A percentile compares a stretch with the other conserved stretches of the same genome.
phyloP scores from a whole-genome alignment of 2,888 invertebrate genomes.

The Branchipolynoe longqiensis region DNA sequence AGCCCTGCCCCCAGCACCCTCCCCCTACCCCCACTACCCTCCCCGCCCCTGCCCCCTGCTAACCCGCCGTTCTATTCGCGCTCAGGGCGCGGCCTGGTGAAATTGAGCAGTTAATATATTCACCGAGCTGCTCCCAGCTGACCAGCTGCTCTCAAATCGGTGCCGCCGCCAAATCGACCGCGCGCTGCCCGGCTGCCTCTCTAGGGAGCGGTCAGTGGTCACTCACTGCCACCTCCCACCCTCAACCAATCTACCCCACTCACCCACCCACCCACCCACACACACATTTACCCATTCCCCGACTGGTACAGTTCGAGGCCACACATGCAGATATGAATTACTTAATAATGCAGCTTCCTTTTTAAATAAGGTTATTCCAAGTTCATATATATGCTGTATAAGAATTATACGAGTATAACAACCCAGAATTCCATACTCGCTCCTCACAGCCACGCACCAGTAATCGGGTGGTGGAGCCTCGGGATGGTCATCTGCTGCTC shows the following conservation, averaged over 20 bases:
- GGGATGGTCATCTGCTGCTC: no score
- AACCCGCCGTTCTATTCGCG: slow-evolving; percentile 37
- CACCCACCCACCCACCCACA: background rate
- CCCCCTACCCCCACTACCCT: background rate
- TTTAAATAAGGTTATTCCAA: no score
- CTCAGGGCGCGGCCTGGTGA: slow-evolving; percentile 11
- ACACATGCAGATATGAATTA: no score
- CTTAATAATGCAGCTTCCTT: no score
- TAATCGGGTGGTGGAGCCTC: no score
- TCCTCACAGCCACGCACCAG: no score
- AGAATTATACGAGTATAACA: no score
- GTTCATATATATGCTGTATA: no score
- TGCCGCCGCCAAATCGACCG: slow-evolving; percentile 31
- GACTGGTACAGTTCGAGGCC: no score
- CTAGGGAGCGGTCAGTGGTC: background rate
- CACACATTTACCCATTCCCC: background rate
- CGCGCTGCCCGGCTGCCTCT: background rate
- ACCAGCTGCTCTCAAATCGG: slow-evolving; percentile 45
- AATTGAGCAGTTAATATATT: slow-evolving; percentile 49
- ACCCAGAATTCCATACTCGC: no score
- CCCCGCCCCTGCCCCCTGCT: slow-evolving; percentile 2
- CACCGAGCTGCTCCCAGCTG: slow-evolving; percentile 5
- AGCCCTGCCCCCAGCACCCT: background rate
- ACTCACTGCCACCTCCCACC: background rate
- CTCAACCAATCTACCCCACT: background rate